Conservation (phyloP, 2,113 vertebrate genomes). For the Thalassarche chlororhynchos region DNA sequence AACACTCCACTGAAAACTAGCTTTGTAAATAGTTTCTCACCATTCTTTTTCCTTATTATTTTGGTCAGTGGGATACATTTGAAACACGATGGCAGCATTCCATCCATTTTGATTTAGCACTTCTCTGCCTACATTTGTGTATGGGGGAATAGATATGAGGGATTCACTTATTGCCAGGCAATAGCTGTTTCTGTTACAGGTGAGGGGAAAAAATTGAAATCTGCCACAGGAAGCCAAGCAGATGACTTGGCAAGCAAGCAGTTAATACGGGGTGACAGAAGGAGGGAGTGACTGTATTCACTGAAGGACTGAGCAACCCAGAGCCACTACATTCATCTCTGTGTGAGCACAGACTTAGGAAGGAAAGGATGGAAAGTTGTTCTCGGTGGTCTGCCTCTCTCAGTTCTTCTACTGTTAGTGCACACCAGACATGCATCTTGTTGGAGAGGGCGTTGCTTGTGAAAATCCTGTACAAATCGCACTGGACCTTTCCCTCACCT, state of each 20-base stretch:
- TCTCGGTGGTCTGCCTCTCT: not conserved
- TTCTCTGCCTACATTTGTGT: not conserved
- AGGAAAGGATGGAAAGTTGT: not conserved
- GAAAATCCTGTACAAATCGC: not conserved
- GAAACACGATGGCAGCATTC: not conserved
- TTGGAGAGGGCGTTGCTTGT: not conserved
- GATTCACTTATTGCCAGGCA: not conserved
- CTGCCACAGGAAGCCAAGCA: not conserved
- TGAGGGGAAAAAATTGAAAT: not conserved
- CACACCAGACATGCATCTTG: not conserved
- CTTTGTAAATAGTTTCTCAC: not conserved
- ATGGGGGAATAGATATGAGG: not conserved
- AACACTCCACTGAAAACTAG: not conserved
- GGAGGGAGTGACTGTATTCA: not conserved
- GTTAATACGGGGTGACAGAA: not conserved
- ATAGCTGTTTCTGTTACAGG: not conserved
- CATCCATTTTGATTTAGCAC: not conserved
- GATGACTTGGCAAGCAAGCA: not conserved
- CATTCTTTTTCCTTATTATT: not conserved
- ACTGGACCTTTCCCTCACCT: not conserved
- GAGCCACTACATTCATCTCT: not conserved
- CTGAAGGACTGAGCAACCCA: not conserved
- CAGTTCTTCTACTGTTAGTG: not conserved
- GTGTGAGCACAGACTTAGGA: not conserved
- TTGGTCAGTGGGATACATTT: not conserved